phyloP scores from a whole-genome alignment of 37 sponge, comb jelly and placozoan species.

The Haliclona indistincta region DNA sequence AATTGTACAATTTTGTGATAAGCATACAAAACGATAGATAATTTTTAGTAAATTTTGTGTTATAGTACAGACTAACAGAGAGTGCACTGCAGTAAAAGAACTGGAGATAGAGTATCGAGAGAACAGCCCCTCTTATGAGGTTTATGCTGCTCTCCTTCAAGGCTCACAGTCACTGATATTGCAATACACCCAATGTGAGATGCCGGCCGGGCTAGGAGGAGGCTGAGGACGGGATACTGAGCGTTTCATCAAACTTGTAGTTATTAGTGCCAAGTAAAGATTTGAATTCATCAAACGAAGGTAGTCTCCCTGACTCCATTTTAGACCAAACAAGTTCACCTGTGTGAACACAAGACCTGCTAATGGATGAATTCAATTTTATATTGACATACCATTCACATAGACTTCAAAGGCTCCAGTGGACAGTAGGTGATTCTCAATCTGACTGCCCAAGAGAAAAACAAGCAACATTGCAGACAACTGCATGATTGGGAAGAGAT shows the following conservation, averaged over 20 bases:
- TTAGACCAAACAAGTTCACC: slow-evolving; percentile 80
- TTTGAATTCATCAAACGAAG: slow-evolving; percentile 68
- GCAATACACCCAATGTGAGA: no score
- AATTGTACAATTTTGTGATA: neutral
- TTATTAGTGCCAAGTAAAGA: slow-evolving; percentile 12
- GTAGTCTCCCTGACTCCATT: slow-evolving; percentile 76
- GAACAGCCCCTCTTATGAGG: neutral
- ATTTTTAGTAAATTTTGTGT: no score
- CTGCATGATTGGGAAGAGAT: slow-evolving; percentile 27
- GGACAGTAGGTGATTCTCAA: slow-evolving; percentile 78
- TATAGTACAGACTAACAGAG: no score
- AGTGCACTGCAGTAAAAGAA: no score
- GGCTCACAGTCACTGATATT: no score
- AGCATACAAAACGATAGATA: no score
- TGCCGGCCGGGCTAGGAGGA: no score
- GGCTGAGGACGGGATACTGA: neutral
- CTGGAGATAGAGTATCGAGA: no score
- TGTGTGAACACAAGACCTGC: slow-evolving; percentile 4
- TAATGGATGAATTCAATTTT: no score
- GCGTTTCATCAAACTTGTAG: neutral
- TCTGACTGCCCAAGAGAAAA: slow-evolving; percentile 72
- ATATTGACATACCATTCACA: slow-evolving; percentile 65
- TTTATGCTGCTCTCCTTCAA: neutral
- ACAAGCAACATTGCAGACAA: slow-evolving; percentile 67
- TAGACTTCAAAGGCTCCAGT: slow-evolving; percentile 94